These are phyloP conservation scores for Acrobeloides nanus DNA, from an alignment of 2,888 invertebrate species.

Conservation along the genomic window DNA sequence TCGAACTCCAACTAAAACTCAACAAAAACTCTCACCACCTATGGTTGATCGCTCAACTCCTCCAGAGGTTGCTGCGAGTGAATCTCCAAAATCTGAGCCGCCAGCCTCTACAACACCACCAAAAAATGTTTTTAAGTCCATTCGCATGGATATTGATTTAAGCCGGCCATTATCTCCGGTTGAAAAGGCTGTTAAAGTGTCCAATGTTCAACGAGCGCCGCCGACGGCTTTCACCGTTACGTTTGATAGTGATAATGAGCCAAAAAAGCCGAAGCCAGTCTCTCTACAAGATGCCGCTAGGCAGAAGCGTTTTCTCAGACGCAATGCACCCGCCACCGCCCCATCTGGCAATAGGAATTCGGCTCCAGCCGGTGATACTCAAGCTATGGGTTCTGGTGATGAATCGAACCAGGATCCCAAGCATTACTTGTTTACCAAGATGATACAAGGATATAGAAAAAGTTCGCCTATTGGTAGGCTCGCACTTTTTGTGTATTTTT, in stretches of 20 bases:
- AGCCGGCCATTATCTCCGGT: slow-evolving; percentile 16
- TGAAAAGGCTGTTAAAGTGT: slow-evolving; percentile 6
- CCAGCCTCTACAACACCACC: slow-evolving; percentile 4
- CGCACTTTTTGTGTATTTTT: no score
- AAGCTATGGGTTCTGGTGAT: slow-evolving; percentile 10
- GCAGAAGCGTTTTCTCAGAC: slow-evolving; percentile 22
- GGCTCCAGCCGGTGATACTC: background rate
- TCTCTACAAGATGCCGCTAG: slow-evolving; percentile 31
- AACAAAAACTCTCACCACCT: slow-evolving; percentile 1
- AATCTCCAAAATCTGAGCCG: background rate
- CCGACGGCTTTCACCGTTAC: slow-evolving; percentile 34
- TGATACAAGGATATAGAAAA: slow-evolving; percentile 31
- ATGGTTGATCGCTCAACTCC: slow-evolving; percentile 10
- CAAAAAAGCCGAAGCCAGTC: slow-evolving; percentile 12
- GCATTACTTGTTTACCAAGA: slow-evolving; percentile 30
- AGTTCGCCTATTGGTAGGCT: background rate
- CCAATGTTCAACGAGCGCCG: slow-evolving; percentile 14
- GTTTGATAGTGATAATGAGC: slow-evolving; percentile 24
- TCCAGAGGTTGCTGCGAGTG: slow-evolving; percentile 1
- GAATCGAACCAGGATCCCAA: slow-evolving; percentile 25
- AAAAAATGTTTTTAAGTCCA: slow-evolving; percentile 25
- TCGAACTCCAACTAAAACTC: slow-evolving; percentile 10
- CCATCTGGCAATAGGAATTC: background rate
- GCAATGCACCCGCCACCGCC: slow-evolving; percentile 13
- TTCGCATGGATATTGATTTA: slow-evolving; percentile 34